Conservation (phyloP, 2,797 vertebrate species). For the Anas acuta region DNA sequence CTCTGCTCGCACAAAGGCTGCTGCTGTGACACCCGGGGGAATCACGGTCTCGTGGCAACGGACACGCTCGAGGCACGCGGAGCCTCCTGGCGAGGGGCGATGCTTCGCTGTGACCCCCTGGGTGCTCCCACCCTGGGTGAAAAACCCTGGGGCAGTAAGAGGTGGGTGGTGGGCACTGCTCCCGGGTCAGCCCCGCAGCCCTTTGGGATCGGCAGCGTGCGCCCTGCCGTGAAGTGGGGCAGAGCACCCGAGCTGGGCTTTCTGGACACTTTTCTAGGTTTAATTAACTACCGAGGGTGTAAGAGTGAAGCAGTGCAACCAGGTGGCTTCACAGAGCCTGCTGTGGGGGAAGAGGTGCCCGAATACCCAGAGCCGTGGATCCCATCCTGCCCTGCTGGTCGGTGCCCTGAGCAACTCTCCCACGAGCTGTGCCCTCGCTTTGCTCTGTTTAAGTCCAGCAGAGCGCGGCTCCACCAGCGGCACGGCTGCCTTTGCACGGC, state of each 20-base stretch:
- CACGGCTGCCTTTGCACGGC: not conserved
- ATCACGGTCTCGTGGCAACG: not conserved
- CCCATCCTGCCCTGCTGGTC: not conserved
- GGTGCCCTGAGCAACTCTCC: too few relatives aligned
- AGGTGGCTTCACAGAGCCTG: not conserved
- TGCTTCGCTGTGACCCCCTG: not conserved
- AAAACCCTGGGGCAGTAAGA: not conserved
- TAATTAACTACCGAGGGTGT: fast-evolving
- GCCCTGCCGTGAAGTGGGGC: fast-evolving
- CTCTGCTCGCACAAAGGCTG: not conserved
- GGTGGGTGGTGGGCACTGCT: not conserved
- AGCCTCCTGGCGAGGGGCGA: not conserved
- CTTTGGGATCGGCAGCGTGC: not conserved
- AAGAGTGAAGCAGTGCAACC: not conserved
- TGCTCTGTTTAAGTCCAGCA: fast-evolving
- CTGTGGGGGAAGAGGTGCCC: not conserved
- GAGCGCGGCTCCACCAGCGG: fast-evolving
- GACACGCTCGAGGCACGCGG: not conserved
- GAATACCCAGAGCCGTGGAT: fast-evolving
- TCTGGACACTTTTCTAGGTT: fast-evolving
- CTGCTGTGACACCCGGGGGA: not conserved
- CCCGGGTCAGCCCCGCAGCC: not conserved
- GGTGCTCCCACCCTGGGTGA: not conserved
- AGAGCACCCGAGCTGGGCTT: not conserved
- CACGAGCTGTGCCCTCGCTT: fast-evolving